Evolutionary conservation across 2,113 vertebrate genomes (phyloP).

Genomic region (Myrmecophaga tridactyla): DNA sequence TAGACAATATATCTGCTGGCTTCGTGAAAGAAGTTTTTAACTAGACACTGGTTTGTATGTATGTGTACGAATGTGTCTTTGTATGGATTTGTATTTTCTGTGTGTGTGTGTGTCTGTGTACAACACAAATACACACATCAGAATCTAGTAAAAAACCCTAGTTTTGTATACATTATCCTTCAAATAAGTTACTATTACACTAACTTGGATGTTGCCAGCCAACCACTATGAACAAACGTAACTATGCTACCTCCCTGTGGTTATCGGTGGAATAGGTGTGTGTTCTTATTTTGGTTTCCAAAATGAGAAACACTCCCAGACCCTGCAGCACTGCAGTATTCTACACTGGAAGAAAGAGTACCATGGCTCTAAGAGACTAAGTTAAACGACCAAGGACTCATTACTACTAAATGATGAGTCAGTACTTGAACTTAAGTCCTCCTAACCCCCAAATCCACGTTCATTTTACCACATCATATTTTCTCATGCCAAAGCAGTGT

Average conservation of each 20-base stretch:
- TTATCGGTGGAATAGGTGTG: not conserved
- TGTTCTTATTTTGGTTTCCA: not conserved
- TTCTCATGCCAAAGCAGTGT: not conserved
- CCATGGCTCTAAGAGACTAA: not conserved
- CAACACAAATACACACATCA: not conserved
- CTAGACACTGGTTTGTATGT: not conserved
- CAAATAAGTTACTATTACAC: not conserved
- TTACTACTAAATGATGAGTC: too few species aligned
- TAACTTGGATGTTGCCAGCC: fast-evolving
- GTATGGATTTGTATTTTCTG: too few species aligned
- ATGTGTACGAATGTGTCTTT: not conserved
- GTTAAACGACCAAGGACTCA: not conserved
- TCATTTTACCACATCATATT: not conserved
- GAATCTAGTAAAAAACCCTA: not conserved
- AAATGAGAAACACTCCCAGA: not conserved
- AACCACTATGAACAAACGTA: not conserved
- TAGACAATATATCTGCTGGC: not conserved
- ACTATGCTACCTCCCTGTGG: conserved; percentile 23
- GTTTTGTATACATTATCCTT: not conserved
- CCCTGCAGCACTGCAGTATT: not conserved
- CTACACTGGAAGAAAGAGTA: not conserved
- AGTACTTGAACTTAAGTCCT: too few species aligned
- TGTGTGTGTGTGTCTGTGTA: too few species aligned
- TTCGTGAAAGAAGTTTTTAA: not conserved
- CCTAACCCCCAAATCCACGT: too few species aligned